Percentiles rank a stretch among this genome's conserved stretches.
Evolutionary conservation across 2,888 invertebrate species (phyloP).

Genomic region (Ophion ventricosus): DNA sequence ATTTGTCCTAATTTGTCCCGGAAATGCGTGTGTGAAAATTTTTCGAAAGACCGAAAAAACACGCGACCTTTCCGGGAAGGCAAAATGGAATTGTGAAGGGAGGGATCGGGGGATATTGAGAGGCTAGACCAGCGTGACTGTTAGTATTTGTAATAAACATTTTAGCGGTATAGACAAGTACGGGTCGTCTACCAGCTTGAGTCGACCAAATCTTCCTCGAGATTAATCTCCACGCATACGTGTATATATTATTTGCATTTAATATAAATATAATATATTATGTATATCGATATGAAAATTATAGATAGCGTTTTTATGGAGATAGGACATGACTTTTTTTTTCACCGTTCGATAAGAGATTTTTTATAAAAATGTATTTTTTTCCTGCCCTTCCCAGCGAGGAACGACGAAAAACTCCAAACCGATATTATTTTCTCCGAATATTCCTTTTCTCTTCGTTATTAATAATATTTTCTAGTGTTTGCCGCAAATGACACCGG

Average conservation of each 20-base stretch:
- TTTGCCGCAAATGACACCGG: background rate
- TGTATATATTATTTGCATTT: no score
- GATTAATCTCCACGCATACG: no score
- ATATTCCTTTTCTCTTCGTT: background rate
- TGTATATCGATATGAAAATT: no score
- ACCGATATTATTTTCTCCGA: background rate
- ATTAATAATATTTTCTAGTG: background rate
- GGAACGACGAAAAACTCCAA: background rate
- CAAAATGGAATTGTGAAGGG: background rate
- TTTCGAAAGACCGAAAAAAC: slow-evolving; percentile 6
- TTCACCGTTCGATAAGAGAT: no score
- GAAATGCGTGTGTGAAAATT: background rate
- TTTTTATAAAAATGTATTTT: no score
- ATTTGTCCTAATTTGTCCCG: slow-evolving; percentile 18
- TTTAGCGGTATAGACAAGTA: slow-evolving; percentile 16
- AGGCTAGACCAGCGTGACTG: slow-evolving; percentile 16
- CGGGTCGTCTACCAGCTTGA: slow-evolving; percentile 13
- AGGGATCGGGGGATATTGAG: background rate
- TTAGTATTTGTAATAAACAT: slow-evolving; percentile 8
- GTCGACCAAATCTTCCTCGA: background rate
- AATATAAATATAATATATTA: no score
- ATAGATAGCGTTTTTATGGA: no score
- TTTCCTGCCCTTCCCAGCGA: no score
- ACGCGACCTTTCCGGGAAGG: background rate
- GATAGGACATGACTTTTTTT: no score